A percentile compares a stretch with the other conserved stretches of the same genome.
Conservation (phyloP, 2,113 vertebrate genomes). For the Conger conger region DNA sequence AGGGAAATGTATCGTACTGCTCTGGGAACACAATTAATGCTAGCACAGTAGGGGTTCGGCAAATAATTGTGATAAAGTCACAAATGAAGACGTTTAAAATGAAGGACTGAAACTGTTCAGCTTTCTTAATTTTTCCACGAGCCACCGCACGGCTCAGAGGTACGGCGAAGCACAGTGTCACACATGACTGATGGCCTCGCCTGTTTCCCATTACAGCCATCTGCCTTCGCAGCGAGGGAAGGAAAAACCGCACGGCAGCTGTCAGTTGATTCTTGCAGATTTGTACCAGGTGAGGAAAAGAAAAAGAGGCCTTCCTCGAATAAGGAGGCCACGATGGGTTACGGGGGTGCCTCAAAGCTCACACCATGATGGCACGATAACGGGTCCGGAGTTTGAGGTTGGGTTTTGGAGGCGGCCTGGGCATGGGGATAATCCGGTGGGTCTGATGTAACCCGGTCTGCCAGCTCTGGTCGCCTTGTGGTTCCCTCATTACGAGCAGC, state of each 20-base stretch:
- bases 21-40: not conserved
- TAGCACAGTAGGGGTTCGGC: not conserved
- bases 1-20: slow-evolving; percentile 33
- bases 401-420: not conserved
- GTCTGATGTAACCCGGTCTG: no score
- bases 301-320: slow-evolving; percentile 25
- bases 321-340: slow-evolving; percentile 37
- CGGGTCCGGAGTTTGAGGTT: not conserved
- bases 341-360: not conserved
- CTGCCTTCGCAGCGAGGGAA: slow-evolving; percentile 54
- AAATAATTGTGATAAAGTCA: not conserved
- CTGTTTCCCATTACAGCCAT: slow-evolving; percentile 67
- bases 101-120: not conserved
- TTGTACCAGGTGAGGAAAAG: slow-evolving; percentile 57
- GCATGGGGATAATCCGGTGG: not conserved
- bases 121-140: not conserved
- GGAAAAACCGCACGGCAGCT: slow-evolving; percentile 48
- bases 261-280: slow-evolving; percentile 49
- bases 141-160: not conserved
- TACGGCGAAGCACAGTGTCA: slow-evolving; percentile 5
- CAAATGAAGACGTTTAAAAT: not conserved
- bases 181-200: slow-evolving; percentile 42
- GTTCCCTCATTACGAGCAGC: no score
- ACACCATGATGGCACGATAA: not conserved
- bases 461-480: no score